Base-by-base conservation (phyloP, 2,113 vertebrate species). In the Haemorhous mexicanus region DNA sequence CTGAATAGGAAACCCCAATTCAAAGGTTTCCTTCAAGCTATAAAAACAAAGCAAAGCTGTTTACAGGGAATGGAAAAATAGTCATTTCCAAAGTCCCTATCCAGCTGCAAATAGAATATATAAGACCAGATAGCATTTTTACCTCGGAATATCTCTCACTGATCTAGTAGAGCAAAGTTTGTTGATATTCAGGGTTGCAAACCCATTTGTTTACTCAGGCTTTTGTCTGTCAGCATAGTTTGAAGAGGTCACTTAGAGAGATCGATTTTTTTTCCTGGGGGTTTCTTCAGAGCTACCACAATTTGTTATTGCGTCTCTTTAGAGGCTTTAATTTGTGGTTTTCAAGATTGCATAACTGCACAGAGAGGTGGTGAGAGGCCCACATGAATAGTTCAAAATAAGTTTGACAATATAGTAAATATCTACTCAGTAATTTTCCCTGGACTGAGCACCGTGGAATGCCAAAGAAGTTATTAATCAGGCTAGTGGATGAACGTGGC, bases 151-250 rank as follows among this genome's bases (percentile, higher is more conserved):
- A 52, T 84, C 85, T 90, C 89, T 75, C 76, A 49, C 73, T 87
- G 92, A 86, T 90, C 85, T 92, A 84, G 86, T 61, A 87, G 94
- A 95, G 94, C 93, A 97, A 96, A 97, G 95, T 97, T 94, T 96
- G 93, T 96, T 96, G 96, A 95, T 95, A 92, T 47, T 93, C 86
- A 75, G 89, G 90, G 73, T 92, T 96, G 80, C 92, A 95, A 97
- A 82, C 56, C 80, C 88, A 94, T 96, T 66, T 96, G 93, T 97
- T 97, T 96, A 93, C 93, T 96, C 77, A 96, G 92, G 95, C 94
- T 96, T 97, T 97, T 95, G 88, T 95, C 96, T 97, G 94, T 96
- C 92, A 97, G 92, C 92, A 95, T 22, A 96, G 93, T 96, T 95
- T 86, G 86, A 93, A 95, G 90, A 92, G 93, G 93, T 93, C 68